phyloP scores from a whole-genome alignment of 2,797 vertebrate genomes.

The Phrynocephalus vlangalii region DNA sequence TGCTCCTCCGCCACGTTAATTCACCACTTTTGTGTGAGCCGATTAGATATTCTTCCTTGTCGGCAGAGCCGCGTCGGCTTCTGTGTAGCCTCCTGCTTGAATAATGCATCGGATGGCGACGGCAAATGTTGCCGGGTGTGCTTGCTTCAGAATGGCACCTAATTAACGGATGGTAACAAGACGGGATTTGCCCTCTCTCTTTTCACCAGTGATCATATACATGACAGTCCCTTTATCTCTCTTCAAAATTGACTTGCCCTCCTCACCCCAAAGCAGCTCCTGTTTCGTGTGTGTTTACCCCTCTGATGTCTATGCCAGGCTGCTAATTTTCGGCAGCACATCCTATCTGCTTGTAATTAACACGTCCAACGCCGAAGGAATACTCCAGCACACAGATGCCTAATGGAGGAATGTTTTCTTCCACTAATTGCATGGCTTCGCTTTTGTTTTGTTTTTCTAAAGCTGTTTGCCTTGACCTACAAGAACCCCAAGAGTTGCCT shows the following conservation, averaged over 20 bases:
- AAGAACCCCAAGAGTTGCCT: slow-evolving; percentile 25
- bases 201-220: slow-evolving; percentile 78
- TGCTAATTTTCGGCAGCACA: slow-evolving; percentile 83
- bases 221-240: slow-evolving; percentile 84
- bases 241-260: slow-evolving; percentile 83
- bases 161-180: slow-evolving; percentile 88
- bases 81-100: slow-evolving; percentile 77
- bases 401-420: slow-evolving; percentile 74
- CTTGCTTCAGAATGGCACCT: slow-evolving; percentile 81
- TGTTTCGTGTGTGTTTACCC: slow-evolving; percentile 79
- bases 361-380: slow-evolving; percentile 75
- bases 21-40: slow-evolving; percentile 63
- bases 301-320: slow-evolving; percentile 78
- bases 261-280: slow-evolving; percentile 76
- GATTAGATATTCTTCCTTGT: slow-evolving; percentile 62
- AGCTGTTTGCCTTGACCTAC: slow-evolving; percentile 62
- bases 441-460: slow-evolving; percentile 47
- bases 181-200: slow-evolving; percentile 80
- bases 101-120: slow-evolving; percentile 85
- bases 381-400: slow-evolving; percentile 73
- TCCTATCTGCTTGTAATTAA: slow-evolving; percentile 84
- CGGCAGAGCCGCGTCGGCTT: slow-evolving; percentile 63
- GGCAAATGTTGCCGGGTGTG: slow-evolving; percentile 73
- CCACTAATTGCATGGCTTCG: slow-evolving; percentile 72
- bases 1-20: slow-evolving; percentile 49